Conservation (phyloP, 2,888 invertebrate species). For the Lasioglossum zephyrum region DNA sequence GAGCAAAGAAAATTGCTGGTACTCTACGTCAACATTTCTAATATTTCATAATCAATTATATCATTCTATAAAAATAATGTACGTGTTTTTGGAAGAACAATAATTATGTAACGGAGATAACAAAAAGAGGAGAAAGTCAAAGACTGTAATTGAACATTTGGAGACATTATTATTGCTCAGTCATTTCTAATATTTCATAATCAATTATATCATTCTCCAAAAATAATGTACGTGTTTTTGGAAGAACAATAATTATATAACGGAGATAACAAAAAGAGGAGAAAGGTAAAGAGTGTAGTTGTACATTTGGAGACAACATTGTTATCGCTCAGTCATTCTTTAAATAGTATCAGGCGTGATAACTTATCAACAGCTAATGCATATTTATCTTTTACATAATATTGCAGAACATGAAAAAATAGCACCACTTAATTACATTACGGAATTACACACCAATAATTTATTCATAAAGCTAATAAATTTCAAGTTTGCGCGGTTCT, state of each 20-base stretch:
- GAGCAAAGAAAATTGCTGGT: not conserved
- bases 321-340: not conserved
- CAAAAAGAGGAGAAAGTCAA: no score
- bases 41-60: not conserved
- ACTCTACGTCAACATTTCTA: not conserved
- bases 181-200: not conserved
- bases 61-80: not conserved
- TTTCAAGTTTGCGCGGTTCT: not conserved
- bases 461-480: not conserved
- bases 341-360: not conserved
- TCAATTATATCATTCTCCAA: not conserved
- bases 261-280: no score
- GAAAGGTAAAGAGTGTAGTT: no score
- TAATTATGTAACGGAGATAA: not conserved
- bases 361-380: not conserved
- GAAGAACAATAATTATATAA: not conserved
- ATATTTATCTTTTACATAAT: not conserved
- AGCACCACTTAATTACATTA: no score
- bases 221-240: not conserved
- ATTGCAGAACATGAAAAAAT: not conserved
- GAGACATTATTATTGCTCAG: no score
- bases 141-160: not conserved
- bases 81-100: not conserved
- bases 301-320: not conserved
- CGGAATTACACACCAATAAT: not conserved